Percentiles rank a stretch among this genome's conserved stretches.
phyloP scores from a whole-genome alignment of 2,113 vertebrate species.

The Crocuta crocuta region DNA sequence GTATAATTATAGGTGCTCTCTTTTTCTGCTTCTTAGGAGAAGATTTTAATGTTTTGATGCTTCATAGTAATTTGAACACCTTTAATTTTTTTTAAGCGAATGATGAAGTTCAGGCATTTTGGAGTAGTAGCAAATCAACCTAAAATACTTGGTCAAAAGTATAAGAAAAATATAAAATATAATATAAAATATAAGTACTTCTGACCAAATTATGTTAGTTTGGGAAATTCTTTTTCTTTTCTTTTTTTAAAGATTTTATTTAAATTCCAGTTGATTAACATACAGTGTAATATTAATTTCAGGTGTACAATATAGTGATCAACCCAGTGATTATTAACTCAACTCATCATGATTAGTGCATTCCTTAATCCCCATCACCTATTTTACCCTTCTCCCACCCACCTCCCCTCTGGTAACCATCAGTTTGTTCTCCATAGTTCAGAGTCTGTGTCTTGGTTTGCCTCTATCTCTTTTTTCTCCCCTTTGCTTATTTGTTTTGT shows the following conservation, averaged over 20 bases:
- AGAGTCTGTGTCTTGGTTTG: background rate
- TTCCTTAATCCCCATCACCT: background rate
- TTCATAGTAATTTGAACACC: background rate
- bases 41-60: background rate
- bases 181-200: background rate
- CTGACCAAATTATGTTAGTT: background rate
- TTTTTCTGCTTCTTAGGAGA: background rate
- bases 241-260: background rate
- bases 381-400: background rate
- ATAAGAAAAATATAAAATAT: background rate
- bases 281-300: background rate
- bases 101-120: slow-evolving; percentile 32
- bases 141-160: background rate
- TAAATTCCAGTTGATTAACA: background rate
- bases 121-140: slow-evolving; percentile 27
- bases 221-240: background rate
- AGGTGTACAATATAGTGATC: background rate
- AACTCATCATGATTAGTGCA: too few species aligned
- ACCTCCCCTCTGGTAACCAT: background rate
- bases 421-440: background rate
- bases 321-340: too few species aligned
- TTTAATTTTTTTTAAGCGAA: background rate
- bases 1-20: background rate
- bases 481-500: background rate
- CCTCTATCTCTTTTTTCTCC: accelerated